Evolutionary conservation across 30 jellyfish, hydroid and myxozoan genomes (phyloP).

Genomic region (Cassiopea xamachana): DNA sequence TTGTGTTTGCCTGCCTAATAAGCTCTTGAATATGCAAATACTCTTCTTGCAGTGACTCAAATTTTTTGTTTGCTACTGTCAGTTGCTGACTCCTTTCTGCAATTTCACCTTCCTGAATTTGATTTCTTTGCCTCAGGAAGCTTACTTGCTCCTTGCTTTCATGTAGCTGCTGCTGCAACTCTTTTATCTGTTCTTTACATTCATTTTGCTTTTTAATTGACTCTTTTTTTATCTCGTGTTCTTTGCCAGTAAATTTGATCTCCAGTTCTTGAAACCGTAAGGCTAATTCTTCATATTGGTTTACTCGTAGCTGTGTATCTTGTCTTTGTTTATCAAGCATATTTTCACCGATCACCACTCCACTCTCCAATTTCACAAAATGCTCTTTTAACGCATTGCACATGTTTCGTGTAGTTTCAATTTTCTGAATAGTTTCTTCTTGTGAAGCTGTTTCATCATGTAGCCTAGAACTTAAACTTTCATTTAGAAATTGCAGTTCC

Average conservation of each 20-base stretch:
- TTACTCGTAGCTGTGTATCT: conserved; percentile 47
- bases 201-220: conserved; percentile 5
- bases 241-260: conserved; percentile 46
- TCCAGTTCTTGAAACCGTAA: conserved; percentile 87
- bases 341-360: conserved; percentile 75
- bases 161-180: conserved; percentile 13
- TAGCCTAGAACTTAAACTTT: conserved; percentile 75
- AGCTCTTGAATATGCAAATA: conserved; percentile 1
- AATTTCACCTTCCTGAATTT: not conserved
- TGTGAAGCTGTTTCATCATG: conserved; percentile 81
- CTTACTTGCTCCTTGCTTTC: conserved; percentile 20
- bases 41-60: not conserved
- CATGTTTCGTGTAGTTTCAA: conserved; percentile 85
- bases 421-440: conserved; percentile 88
- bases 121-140: conserved; percentile 13
- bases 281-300: conserved; percentile 81
- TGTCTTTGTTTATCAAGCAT: conserved; percentile 64
- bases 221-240: conserved; percentile 41
- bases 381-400: conserved; percentile 93
- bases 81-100: conserved; percentile 12
- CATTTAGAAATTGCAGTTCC: conserved; percentile 92
- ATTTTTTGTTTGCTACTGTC: conserved; percentile 9
- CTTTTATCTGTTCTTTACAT: conserved; percentile 16
- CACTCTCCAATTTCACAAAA: conserved; percentile 71
- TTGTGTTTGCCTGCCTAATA: conserved; percentile 1